Conservation (phyloP, 2,888 invertebrate species). For the Aphodius sticticus region DNA sequence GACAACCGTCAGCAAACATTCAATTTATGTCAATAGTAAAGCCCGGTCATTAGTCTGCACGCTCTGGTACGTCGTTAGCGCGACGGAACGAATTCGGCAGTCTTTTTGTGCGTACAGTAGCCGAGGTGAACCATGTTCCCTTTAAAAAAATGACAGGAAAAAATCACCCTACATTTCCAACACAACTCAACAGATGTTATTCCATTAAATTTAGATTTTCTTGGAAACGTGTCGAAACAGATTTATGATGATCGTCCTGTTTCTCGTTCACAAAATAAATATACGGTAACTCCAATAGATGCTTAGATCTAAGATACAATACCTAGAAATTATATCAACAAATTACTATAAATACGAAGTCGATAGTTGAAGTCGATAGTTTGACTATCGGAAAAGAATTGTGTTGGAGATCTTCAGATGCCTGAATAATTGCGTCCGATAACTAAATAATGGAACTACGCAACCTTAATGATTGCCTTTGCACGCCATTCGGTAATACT, state of each 20-base stretch:
- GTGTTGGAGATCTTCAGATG: background rate
- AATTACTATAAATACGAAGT: background rate
- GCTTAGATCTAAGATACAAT: background rate
- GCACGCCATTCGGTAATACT: background rate
- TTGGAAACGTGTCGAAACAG: background rate
- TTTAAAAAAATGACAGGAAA: background rate
- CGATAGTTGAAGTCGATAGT: background rate
- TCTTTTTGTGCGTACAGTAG: background rate
- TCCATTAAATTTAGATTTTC: background rate
- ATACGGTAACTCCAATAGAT: background rate
- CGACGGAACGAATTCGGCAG: background rate
- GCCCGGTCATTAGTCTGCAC: background rate
- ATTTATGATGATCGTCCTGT: background rate
- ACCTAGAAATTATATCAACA: background rate
- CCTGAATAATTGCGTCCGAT: background rate
- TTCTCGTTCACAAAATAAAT: no score
- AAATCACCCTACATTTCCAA: background rate
- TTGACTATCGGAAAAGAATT: background rate
- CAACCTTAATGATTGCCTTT: background rate
- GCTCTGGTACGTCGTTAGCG: background rate
- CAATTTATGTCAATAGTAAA: conserved; percentile 4
- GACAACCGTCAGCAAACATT: background rate
- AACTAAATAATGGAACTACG: background rate
- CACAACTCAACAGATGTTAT: background rate
- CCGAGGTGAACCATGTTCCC: background rate